Conservation (phyloP, 2,888 invertebrate genomes). For the Eristalis arbustorum region DNA sequence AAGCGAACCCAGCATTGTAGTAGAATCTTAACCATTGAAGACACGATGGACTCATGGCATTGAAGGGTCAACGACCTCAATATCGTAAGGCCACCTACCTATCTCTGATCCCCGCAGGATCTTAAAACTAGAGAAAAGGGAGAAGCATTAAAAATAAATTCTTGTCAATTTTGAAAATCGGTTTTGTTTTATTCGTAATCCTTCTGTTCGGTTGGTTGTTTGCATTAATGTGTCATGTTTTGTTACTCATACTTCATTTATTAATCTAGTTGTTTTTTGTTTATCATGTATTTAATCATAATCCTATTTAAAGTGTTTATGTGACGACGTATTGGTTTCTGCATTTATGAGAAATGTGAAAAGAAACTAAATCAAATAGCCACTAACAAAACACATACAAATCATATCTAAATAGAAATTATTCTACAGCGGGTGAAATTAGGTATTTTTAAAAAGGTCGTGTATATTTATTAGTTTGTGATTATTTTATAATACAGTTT, state of each 20-base stretch:
- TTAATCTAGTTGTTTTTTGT: background rate
- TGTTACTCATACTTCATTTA: slow-evolving; percentile 1
- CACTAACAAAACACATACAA: background rate
- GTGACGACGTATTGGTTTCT: background rate
- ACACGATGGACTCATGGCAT: no score
- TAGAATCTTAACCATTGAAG: no score
- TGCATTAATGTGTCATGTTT: slow-evolving; percentile 8
- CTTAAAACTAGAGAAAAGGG: no score
- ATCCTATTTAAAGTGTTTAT: background rate
- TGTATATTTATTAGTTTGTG: background rate
- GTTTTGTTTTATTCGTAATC: slow-evolving; percentile 24
- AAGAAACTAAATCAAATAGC: background rate
- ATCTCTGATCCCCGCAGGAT: no score
- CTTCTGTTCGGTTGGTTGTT: slow-evolving; percentile 8
- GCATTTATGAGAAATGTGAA: background rate
- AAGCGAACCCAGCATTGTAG: no score
- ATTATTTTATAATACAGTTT: slow-evolving; percentile 21
- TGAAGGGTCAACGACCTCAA: no score
- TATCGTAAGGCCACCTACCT: no score
- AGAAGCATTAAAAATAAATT: background rate
- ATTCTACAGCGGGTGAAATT: slow-evolving; percentile 1
- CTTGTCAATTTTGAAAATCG: slow-evolving; percentile 9
- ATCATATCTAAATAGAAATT: background rate
- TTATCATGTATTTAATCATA: background rate
- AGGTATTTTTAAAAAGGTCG: background rate